Evolutionary conservation across 2,797 vertebrate genomes (phyloP).

Genomic region (Micrastur ruficollis): DNA sequence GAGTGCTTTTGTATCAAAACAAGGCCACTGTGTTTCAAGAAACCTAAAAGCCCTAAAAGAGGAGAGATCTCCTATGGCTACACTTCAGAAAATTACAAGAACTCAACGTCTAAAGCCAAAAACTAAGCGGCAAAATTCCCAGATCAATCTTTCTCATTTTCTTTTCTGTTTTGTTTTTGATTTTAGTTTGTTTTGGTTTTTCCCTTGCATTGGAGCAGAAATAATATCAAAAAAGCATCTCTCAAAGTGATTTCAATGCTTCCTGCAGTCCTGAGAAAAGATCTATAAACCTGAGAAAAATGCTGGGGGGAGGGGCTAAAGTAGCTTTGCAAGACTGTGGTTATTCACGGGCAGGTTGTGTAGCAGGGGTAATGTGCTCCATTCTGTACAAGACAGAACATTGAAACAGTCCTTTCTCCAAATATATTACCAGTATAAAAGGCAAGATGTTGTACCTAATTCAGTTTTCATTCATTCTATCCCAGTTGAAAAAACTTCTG

Average conservation of each 20-base stretch:
- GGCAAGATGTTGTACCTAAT: not conserved
- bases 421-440: not conserved
- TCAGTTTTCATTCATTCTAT: conserved; percentile 2
- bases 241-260: not conserved
- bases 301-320: not conserved
- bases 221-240: not conserved
- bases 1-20: not conserved
- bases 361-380: not conserved
- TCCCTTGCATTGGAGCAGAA: not conserved
- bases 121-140: not conserved
- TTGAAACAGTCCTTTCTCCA: not conserved
- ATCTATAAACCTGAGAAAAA: conserved; percentile 7
- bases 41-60: not conserved
- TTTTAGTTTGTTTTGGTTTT: not conserved
- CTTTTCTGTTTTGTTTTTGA: not conserved
- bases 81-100: not conserved
- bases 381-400: conserved; percentile 15
- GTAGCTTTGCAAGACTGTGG: not conserved
- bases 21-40: not conserved
- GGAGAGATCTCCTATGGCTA: not conserved
- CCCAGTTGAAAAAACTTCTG: not conserved
- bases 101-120: not conserved
- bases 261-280: not conserved
- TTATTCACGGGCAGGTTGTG: not conserved
- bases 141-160: not conserved